phyloP scores from a whole-genome alignment of 2,888 invertebrate species.

The Trissonchulus sp. region DNA sequence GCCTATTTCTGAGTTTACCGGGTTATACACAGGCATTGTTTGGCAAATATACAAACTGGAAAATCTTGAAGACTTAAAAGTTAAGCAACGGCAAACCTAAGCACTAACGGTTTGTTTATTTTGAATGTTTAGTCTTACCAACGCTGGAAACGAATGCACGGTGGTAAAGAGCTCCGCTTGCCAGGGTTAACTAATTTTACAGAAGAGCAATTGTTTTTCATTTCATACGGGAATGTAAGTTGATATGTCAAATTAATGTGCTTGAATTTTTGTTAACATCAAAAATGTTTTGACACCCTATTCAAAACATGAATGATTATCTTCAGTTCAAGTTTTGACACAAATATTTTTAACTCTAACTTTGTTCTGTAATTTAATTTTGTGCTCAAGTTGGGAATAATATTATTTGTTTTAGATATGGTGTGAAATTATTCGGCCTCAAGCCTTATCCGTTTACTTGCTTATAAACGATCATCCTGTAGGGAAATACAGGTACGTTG shows the following conservation, averaged over 20 bases:
- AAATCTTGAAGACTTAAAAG: no score
- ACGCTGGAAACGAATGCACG: neutral
- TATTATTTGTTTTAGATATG: neutral
- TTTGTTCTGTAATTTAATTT: no score
- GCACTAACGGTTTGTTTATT: neutral
- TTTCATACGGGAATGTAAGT: slow-evolving; percentile 53
- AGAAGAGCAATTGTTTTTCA: slow-evolving; percentile 55
- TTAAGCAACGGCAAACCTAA: no score
- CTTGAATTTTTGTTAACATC: neutral
- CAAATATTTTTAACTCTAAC: no score
- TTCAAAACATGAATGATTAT: no score
- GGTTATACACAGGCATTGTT: no score
- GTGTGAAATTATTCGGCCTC: slow-evolving; percentile 15
- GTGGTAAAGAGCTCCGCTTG: slow-evolving; percentile 38
- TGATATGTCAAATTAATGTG: slow-evolving; percentile 2
- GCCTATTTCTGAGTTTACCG: no score
- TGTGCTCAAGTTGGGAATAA: no score
- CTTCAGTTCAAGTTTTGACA: no score
- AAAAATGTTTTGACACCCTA: no score
- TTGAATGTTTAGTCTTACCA: neutral
- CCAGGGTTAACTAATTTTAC: slow-evolving; percentile 53
- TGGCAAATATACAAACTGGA: no score
- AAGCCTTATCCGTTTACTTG: neutral
- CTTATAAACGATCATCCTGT: neutral
- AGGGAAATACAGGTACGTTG: neutral